Evolutionary conservation across 2,797 vertebrate species (phyloP).

Genomic region (Pangasius macronema): DNA sequence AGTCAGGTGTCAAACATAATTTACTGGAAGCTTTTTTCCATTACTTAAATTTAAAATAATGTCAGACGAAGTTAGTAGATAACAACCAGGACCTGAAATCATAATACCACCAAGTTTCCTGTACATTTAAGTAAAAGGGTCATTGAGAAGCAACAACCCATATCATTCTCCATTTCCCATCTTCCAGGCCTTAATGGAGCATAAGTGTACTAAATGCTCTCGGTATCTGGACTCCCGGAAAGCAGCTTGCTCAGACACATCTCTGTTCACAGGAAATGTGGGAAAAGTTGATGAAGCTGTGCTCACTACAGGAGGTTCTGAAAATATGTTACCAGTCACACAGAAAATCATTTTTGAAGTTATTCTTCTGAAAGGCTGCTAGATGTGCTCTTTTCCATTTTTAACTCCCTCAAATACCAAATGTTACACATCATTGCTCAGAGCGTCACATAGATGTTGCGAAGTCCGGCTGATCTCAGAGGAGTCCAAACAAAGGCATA

Average conservation of each 20-base stretch:
- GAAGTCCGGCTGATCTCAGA: conserved; percentile 38
- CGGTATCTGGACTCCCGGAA: conserved; percentile 56
- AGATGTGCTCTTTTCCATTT: neutral
- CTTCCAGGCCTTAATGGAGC: conserved; percentile 62
- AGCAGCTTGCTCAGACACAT: conserved; percentile 17
- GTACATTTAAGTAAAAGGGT: conserved; percentile 17
- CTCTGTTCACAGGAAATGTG: neutral
- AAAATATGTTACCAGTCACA: neutral
- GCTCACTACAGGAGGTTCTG: neutral
- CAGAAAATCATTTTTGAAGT: neutral
- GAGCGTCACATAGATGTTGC: conserved; percentile 24
- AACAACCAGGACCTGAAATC: neutral
- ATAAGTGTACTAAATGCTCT: conserved; percentile 58
- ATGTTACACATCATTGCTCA: neutral
- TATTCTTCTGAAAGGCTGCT: neutral
- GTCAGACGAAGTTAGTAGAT: neutral
- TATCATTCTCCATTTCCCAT: conserved; percentile 59
- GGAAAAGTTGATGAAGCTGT: conserved; percentile 7
- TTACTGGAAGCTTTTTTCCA: neutral
- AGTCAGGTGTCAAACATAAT: neutral
- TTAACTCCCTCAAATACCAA: conserved; percentile 14
- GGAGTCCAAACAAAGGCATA: conserved; percentile 43
- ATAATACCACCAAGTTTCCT: conserved; percentile 22
- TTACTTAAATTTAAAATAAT: neutral
- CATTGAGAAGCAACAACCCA: conserved; percentile 31